A percentile compares a stretch with the other conserved stretches of the same genome.
Conservation (phyloP, 2,113 vertebrate species). For the Syngnathus scovelli region DNA sequence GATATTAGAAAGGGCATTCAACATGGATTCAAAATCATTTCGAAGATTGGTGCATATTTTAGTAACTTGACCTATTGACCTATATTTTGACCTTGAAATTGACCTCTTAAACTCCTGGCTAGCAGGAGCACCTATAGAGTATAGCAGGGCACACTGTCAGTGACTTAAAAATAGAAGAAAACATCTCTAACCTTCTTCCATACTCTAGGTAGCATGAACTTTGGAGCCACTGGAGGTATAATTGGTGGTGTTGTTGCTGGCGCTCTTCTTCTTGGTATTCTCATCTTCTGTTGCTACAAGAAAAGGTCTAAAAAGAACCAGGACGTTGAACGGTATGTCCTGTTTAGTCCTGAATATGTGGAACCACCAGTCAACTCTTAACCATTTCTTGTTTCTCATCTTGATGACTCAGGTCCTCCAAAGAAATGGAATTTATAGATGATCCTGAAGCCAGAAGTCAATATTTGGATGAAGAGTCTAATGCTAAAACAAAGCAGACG, state of each 20-base stretch:
- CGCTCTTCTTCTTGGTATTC: constrained; percentile 67
- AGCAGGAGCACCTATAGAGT: not conserved
- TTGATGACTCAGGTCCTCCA: constrained; percentile 32
- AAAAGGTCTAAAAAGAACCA: constrained; percentile 39
- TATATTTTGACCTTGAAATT: no score
- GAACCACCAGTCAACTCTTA: not conserved
- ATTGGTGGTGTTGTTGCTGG: constrained; percentile 71
- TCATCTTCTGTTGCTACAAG: constrained; percentile 76
- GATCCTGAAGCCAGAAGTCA: constrained; percentile 18
- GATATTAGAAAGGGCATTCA: no score
- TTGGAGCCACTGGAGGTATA: constrained; percentile 74
- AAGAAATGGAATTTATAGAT: constrained; percentile 42
- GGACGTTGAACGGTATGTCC: constrained; percentile 61
- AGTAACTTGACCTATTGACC: no score
- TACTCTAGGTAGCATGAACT: constrained; percentile 77
- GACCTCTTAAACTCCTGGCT: not conserved
- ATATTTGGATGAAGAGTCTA: constrained; percentile 43
- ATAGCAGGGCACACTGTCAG: not conserved
- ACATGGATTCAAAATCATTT: no score
- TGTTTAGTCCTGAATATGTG: not conserved
- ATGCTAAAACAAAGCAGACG: constrained; percentile 8
- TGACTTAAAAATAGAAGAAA: not conserved
- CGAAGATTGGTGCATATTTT: no score
- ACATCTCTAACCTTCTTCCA: not conserved
- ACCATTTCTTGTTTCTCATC: not conserved